phyloP scores from a whole-genome alignment of 1,140 invertebrate species.

The Trigoniulus corallinus region DNA sequence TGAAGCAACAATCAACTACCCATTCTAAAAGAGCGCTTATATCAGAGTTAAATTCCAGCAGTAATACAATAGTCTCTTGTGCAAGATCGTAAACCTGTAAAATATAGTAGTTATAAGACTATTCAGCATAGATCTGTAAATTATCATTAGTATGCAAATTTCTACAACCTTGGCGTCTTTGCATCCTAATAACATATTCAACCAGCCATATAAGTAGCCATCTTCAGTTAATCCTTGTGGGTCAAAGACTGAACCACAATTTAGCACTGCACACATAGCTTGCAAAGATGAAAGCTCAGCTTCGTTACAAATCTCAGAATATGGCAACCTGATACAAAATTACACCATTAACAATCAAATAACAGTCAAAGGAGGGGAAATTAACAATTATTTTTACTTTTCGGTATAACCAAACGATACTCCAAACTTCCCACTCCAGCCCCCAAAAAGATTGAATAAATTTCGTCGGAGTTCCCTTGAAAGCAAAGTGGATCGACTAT shows the following conservation, averaged over 20 bases:
- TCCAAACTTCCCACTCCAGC: constrained; percentile 77
- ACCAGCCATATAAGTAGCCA: constrained; percentile 72
- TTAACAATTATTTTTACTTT: too few relatives aligned
- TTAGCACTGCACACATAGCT: constrained; percentile 85
- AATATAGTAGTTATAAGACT: constrained; percentile 9
- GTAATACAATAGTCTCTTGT: constrained; percentile 78
- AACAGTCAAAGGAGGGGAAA: too few relatives aligned
- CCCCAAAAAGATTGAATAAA: constrained; percentile 79
- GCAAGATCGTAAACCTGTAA: constrained; percentile 69
- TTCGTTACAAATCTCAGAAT: constrained; percentile 23
- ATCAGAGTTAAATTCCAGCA: constrained; percentile 93
- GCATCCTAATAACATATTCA: constrained; percentile 74
- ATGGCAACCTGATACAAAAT: too few relatives aligned
- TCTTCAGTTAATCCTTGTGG: constrained; percentile 71
- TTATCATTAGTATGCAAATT: constrained; percentile 6
- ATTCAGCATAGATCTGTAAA: not conserved
- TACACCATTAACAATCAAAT: too few relatives aligned
- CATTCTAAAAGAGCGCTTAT: constrained; percentile 84
- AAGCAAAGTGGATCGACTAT: constrained; percentile 63
- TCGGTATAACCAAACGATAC: constrained; percentile 28
- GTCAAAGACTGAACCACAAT: constrained; percentile 89
- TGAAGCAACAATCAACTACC: constrained; percentile 95
- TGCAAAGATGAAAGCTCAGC: constrained; percentile 45
- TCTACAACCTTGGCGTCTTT: constrained; percentile 58
- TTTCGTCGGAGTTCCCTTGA: constrained; percentile 70